Percentiles rank a stretch among this genome's conserved stretches.
Evolutionary conservation across 2,113 vertebrate species (phyloP).

Genomic region (Brachypodius melanocephalos): DNA sequence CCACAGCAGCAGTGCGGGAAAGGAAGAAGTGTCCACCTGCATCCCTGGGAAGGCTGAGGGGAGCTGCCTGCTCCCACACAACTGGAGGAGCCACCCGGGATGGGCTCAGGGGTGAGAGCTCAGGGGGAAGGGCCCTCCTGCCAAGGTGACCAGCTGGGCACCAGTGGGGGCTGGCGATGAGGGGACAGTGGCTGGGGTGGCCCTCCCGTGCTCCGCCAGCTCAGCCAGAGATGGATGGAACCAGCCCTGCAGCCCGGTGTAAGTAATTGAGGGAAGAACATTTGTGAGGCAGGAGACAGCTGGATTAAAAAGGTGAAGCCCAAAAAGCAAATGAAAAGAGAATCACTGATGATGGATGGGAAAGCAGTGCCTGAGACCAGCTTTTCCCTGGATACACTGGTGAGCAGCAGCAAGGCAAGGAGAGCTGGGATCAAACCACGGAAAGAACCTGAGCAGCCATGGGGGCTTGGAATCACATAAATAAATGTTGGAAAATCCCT

Average conservation of each 20-base stretch:
- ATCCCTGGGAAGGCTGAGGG: not conserved
- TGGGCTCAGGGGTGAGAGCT: not conserved
- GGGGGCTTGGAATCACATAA: not conserved
- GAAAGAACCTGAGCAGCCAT: not conserved
- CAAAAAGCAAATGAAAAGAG: slow-evolving; percentile 49
- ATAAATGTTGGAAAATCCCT: not conserved
- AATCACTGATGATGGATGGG: slow-evolving; percentile 47
- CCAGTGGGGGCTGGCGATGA: not conserved
- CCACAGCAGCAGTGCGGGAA: not conserved
- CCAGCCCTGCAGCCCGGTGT: not conserved
- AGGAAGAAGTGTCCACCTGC: not conserved
- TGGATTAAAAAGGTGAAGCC: slow-evolving; percentile 56
- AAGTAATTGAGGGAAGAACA: slow-evolving; percentile 26
- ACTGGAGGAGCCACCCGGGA: not conserved
- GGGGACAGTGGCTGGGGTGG: not conserved
- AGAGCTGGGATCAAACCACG: not conserved
- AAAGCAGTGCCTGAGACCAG: not conserved
- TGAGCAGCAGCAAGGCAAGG: not conserved
- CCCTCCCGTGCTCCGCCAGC: not conserved
- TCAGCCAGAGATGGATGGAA: not conserved
- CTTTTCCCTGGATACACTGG: not conserved
- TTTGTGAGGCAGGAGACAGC: slow-evolving; percentile 54
- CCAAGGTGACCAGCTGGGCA: not conserved
- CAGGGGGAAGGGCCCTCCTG: not conserved
- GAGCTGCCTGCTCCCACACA: not conserved